Evolutionary conservation across 1,140 invertebrate species (phyloP), one percentile per base, ranked within the genome.

Genomic region (Drosophila willistoni): DNA sequence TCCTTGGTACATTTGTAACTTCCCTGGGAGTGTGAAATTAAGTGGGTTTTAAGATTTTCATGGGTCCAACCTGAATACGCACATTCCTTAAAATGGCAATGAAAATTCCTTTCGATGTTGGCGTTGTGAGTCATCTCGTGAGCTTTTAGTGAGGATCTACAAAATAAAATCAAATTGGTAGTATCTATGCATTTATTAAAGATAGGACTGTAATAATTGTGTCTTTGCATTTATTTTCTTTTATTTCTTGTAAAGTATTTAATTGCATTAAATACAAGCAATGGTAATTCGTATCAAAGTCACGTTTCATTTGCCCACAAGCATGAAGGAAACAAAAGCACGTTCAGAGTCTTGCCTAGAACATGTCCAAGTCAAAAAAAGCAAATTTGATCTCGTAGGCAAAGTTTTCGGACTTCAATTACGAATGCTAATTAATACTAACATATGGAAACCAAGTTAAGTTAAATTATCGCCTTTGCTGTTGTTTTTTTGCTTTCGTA

Each of bases 251-350:
- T 42, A 80, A 87, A 87, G 71, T 90, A 79, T 87, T 81, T 79
- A 90, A 90, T 90, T 90, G 90, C 75, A 90, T 90, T 90, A 90
- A 90, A 90, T 90, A 75, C 87, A 90, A 79, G 83, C 75, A 90
- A 79, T 81, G 83, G 83, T 87, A 90, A 90, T 90, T 90, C 89
- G 81, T 73, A 90, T 69, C 83, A 90, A 81, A 90, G 87, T 90
- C 87, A 90, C 87, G 87, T 90, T 73, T 59, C 57, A 73, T 17
- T 60, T 59, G 63, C 9, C 25, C 47, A 55, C 33, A n/a, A 34
- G 29, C 55, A 17, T 61, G 55, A 42, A 41, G 63, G 51, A 69
- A 64, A 68, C 62, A 70, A 13, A 65, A 66, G 80, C 80, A 87
- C 84, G 84, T 87, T 55, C 79, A 62, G 17, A 64, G 68, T 60